Evolutionary conservation across 2,797 vertebrate species (phyloP).

Genomic region (Sphaeramia orbicularis): DNA sequence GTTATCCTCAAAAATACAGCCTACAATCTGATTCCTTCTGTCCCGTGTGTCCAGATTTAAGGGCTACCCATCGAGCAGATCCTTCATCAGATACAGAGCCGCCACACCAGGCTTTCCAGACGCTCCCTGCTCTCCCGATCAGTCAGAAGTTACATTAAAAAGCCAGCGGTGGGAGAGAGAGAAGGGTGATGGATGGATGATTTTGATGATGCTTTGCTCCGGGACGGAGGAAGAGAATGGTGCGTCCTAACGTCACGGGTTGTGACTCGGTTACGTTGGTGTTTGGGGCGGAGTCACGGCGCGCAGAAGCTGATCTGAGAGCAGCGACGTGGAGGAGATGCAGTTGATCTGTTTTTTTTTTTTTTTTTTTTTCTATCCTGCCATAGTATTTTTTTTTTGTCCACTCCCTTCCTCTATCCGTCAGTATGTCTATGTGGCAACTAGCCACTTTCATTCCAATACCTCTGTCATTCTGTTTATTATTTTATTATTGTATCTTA

Average conservation of each 20-base stretch:
- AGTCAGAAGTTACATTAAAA: slow-evolving; percentile 68
- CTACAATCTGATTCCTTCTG: slow-evolving; percentile 44
- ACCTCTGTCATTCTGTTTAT: background rate
- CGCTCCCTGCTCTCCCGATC: slow-evolving; percentile 68
- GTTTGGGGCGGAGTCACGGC: slow-evolving; percentile 86
- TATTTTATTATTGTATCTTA: background rate
- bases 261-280: slow-evolving; percentile 87
- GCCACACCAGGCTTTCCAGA: slow-evolving; percentile 64
- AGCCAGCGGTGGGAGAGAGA: slow-evolving; percentile 61
- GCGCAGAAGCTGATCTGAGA: slow-evolving; percentile 82
- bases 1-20: slow-evolving; percentile 37
- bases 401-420: background rate
- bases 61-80: slow-evolving; percentile 36
- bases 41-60: slow-evolving; percentile 58
- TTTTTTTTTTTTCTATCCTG: background rate
- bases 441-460: too few relatives aligned
- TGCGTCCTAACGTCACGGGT: slow-evolving; percentile 89
- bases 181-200: slow-evolving; percentile 81
- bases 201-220: slow-evolving; percentile 83
- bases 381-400: slow-evolving; percentile 3
- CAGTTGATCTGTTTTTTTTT: slow-evolving; percentile 8
- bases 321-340: slow-evolving; percentile 42
- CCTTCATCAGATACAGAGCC: slow-evolving; percentile 44
- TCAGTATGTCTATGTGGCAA: too few relatives aligned
- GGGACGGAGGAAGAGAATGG: slow-evolving; percentile 85